Evolutionary conservation across 2,113 vertebrate species (phyloP).

Genomic region (Gopherus evgoodei): DNA sequence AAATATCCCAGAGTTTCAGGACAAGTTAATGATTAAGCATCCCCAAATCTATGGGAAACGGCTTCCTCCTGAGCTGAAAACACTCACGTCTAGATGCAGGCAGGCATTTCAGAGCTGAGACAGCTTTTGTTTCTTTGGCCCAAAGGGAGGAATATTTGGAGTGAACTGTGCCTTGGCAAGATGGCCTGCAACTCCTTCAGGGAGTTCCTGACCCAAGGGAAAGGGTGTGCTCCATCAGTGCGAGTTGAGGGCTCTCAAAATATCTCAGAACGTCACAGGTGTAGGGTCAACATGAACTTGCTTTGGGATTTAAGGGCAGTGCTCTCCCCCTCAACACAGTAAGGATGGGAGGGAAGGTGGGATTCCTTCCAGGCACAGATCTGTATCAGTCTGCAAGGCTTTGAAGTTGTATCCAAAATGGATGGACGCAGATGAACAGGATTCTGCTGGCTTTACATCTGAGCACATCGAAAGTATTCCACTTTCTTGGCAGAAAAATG

Average conservation of each 20-base stretch:
- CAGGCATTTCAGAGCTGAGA: not conserved
- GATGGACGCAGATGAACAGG: not conserved
- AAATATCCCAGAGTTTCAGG: not conserved
- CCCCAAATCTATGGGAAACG: not conserved
- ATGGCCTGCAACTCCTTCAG: not conserved
- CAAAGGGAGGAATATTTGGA: not conserved
- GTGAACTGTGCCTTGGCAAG: not conserved
- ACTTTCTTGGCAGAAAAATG: not conserved
- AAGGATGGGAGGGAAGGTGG: not conserved
- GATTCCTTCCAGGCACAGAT: not conserved
- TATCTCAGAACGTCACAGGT: no score
- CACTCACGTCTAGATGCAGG: fast-evolving
- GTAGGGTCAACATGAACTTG: not conserved
- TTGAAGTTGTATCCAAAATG: fast-evolving
- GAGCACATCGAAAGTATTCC: not conserved
- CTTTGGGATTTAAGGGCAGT: not conserved
- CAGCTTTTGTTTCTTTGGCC: not conserved
- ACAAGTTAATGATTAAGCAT: slow-evolving; percentile 67
- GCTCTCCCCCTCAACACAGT: not conserved
- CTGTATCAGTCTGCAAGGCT: not conserved
- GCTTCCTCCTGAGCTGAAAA: not conserved
- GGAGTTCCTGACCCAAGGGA: not conserved
- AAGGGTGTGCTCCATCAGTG: not conserved
- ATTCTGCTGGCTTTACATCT: fast-evolving
- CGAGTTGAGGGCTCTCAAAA: not conserved